Percentiles rank a stretch among this genome's conserved stretches.
These are phyloP conservation scores for Aphelocoma coerulescens DNA, from an alignment of 2,113 vertebrate genomes.

Conservation along the genomic window DNA sequence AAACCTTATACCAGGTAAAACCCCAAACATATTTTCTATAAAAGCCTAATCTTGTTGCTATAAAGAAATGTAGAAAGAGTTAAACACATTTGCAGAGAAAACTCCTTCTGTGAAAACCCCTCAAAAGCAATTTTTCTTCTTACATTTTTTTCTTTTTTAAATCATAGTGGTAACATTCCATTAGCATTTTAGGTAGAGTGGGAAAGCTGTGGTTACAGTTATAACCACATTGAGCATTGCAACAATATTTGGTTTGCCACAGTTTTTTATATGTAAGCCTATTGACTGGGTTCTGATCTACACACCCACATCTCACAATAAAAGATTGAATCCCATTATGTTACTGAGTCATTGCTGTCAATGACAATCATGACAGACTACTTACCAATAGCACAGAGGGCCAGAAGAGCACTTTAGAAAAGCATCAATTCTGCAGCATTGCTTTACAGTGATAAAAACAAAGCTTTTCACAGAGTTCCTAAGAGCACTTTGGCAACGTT, in stretches of 20 bases:
- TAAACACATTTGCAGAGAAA: not conserved
- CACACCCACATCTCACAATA: conserved; percentile 67
- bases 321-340: conserved; percentile 44
- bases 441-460: not conserved
- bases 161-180: not conserved
- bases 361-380: conserved; percentile 67
- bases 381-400: not conserved
- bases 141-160: not conserved
- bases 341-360: conserved; percentile 74
- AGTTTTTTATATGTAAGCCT: not conserved
- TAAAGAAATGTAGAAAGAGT: not conserved
- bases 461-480: not conserved
- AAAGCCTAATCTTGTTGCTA: not conserved
- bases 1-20: not conserved
- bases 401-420: not conserved
- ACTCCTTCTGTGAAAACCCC: not conserved
- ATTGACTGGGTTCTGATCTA: conserved; percentile 63
- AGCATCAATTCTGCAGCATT: not conserved
- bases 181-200: not conserved
- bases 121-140: not conserved
- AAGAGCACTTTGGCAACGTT: not conserved
- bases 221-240: not conserved
- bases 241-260: not conserved
- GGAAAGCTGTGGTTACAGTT: not conserved
- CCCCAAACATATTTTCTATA: not conserved